Percentiles rank a stretch among this genome's conserved stretches.
Conservation (phyloP, 1,140 invertebrate species). For the Araneus ventricosus region DNA sequence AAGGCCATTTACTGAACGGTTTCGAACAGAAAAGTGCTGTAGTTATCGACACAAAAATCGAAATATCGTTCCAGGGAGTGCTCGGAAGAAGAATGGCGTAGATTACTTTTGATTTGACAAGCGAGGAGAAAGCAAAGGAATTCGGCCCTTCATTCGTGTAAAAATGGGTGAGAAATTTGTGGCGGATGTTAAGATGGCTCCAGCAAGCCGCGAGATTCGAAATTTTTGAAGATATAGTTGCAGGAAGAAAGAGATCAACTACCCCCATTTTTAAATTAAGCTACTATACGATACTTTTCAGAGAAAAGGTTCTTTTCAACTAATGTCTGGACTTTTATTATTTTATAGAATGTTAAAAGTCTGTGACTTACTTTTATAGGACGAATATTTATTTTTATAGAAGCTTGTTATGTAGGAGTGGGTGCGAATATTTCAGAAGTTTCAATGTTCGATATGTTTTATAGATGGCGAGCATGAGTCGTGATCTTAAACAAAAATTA, state of each 20-base stretch:
- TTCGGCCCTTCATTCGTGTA: background rate
- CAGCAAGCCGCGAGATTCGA: background rate
- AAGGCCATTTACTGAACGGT: background rate
- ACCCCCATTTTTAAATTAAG: background rate
- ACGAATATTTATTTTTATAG: too few species aligned
- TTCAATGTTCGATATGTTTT: too few species aligned
- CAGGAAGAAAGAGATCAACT: background rate
- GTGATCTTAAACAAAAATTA: too few species aligned
- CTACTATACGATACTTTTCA: background rate
- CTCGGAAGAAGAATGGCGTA: constrained; percentile 2
- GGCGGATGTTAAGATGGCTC: background rate
- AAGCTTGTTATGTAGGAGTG: too few species aligned
- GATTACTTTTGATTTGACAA: background rate
- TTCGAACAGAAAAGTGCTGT: background rate
- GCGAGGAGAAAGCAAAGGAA: background rate
- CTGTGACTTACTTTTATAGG: too few species aligned
- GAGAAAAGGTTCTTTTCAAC: background rate
- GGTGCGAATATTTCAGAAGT: too few species aligned
- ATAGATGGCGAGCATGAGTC: too few species aligned
- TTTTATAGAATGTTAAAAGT: too few species aligned
- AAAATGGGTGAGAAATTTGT: background rate
- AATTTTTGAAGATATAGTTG: background rate
- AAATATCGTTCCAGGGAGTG: background rate
- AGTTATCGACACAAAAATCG: constrained; percentile 28
- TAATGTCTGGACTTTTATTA: too few species aligned